Evolutionary conservation across 2,888 invertebrate species (phyloP), one percentile per base, ranked within the genome.

Genomic region (Tiliacea aurago): DNA sequence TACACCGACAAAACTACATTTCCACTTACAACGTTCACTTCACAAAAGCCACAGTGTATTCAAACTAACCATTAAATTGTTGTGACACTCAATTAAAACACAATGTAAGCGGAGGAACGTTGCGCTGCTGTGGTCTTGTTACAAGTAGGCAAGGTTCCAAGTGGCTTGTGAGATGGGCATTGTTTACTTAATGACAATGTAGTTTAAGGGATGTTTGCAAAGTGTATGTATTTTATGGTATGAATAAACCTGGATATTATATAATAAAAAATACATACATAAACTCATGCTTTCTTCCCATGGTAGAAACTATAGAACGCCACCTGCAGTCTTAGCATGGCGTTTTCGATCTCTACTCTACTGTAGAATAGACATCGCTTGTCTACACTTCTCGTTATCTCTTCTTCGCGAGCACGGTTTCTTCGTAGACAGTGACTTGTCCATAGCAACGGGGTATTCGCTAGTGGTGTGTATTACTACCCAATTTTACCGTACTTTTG

Each of bases 71-170:
- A 49, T 59, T 59, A 61, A 64, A 73, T 43, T 37, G 84, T 73
- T 68, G 67, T 65, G 67, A 80, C 80, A 70, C 84, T 65, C 69
- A 63, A 80, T 73, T 81, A 67, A 67, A 68, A 69, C 23, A 83
- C 72, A 83, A 53, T 78, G 83, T 66, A 58, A 49, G n/a, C 18
- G 13, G 20, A 37, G 11, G 3, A 63, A 80, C 49, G 45, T 55
- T 79, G 69, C 5, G 41, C 33, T 56, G 28, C 80, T 79, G 66
- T 83, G 73, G 73, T 58, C n/a, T 55, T 23, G 56, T 28, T 4
- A 59, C 18, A 0, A 28, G 53, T 1, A 70, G 67, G 51, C 63
- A 53, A 15, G 13, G 33, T 53, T 82, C 18, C 63, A 68, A 81
- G 67, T 68, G 43, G 49, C 43, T 66, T 28, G 11, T 33, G 18